These are phyloP conservation scores for Cordilura impudica DNA, from an alignment of 2,888 invertebrate species.

Conservation along the genomic window DNA sequence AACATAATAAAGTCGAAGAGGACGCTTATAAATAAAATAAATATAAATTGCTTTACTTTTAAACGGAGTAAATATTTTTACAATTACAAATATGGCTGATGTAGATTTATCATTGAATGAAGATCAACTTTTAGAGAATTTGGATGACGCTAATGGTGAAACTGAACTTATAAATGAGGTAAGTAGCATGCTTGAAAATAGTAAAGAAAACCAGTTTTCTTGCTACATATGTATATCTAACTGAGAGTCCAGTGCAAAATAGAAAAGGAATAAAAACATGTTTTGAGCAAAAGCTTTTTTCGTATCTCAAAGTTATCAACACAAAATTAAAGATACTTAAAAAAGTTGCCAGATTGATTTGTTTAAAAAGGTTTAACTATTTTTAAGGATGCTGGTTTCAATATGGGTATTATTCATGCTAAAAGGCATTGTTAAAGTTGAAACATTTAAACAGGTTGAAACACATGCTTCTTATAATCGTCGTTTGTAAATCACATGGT, in stretches of 20 bases:
- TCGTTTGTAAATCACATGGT: too few relatives aligned
- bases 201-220: slow-evolving; percentile 66
- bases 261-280: slow-evolving; percentile 65
- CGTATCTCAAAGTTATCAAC: slow-evolving; percentile 20
- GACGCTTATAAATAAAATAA: slow-evolving; percentile 25
- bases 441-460: too few relatives aligned
- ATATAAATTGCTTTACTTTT: slow-evolving; percentile 5
- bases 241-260: slow-evolving; percentile 28
- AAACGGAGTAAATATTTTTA: neutral
- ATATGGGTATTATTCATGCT: too few relatives aligned
- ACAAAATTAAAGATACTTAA: slow-evolving; percentile 16
- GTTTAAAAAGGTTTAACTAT: neutral
- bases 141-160: slow-evolving; percentile 78
- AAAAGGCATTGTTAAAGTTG: too few relatives aligned
- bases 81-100: slow-evolving; percentile 75
- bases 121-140: slow-evolving; percentile 78
- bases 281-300: slow-evolving; percentile 66
- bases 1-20: slow-evolving; percentile 28
- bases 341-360: slow-evolving; percentile 38
- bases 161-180: slow-evolving; percentile 77
- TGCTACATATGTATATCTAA: neutral
- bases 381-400: neutral
- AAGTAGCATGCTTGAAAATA: slow-evolving; percentile 64
- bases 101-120: slow-evolving; percentile 78
- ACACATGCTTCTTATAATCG: too few relatives aligned